These are phyloP conservation scores for Melangyna quadrimaculata DNA, from an alignment of 2,888 invertebrate species.

Conservation along the genomic window DNA sequence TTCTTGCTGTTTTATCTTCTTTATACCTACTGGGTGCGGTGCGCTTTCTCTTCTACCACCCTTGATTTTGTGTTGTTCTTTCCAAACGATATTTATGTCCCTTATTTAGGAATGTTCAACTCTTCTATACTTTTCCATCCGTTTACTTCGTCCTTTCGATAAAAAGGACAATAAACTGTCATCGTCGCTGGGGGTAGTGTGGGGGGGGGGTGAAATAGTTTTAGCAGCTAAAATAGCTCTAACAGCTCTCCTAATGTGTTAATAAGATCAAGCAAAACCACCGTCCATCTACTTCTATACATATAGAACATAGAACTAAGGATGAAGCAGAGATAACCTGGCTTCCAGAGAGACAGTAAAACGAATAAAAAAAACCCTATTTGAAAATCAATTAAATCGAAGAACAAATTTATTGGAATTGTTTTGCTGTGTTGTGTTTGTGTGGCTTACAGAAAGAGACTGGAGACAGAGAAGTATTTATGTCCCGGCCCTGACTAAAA, in stretches of 20 bases:
- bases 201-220: too few relatives aligned
- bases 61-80: not conserved
- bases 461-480: constrained; percentile 32
- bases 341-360: not conserved
- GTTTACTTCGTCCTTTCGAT: not conserved
- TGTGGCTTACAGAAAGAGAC: not conserved
- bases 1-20: not conserved
- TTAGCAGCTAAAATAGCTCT: constrained; percentile 16
- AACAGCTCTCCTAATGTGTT: constrained; percentile 56
- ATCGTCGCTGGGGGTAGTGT: constrained; percentile 21
- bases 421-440: constrained; percentile 37
- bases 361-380: not conserved
- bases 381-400: constrained; percentile 69
- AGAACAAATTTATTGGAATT: constrained; percentile 68
- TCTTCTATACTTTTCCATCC: not conserved
- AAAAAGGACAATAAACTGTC: constrained; percentile 48
- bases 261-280: constrained; percentile 52
- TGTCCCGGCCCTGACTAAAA: constrained; percentile 45
- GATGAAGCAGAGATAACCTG: too few relatives aligned
- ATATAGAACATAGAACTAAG: not conserved
- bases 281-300: not conserved
- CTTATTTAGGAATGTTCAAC: constrained; percentile 22
- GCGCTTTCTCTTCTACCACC: not conserved
- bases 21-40: too few relatives aligned
- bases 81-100: constrained; percentile 50